Base-by-base conservation (phyloP, 2,888 invertebrate genomes). In the Drymonia ruficornis region DNA sequence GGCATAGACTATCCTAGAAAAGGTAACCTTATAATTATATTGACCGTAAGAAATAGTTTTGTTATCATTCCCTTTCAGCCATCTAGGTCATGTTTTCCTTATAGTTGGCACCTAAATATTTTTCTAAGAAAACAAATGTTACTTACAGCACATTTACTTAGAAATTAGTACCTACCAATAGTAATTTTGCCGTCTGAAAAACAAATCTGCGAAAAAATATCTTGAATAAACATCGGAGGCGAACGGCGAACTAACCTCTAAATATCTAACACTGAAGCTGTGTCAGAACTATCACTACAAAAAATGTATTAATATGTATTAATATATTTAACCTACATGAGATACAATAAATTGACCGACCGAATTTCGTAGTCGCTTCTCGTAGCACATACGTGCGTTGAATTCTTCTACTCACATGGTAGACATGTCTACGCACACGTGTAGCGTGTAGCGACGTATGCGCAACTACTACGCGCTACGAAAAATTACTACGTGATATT, bases 371-470 rank as follows among this genome's bases (percentile, higher is more conserved):
- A 47, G 47, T 47, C 31, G 7, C 2, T 16, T 8, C 34, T 66
- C 78, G 80, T 81, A 82, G 78, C 78, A 53, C 56, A 49, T 55
- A 46, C 45, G 49, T 56, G 66, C 80, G 80, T 80, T 79, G 74
- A 76, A 64, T 56, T 80, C 80, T 81, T 80, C 64, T 59, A 62
- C 67, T 78, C 65, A 64, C 61, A 68, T 65, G 70, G 23, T 69
- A 68, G 61, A 50, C 28, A 53, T 47, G 56, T 56, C 72, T 77
- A 77, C 77, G 76, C 61, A 61, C 46, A 44, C 64, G 65, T 73
- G 72, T 72, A 72, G 70, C 73, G 31, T 59, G 65, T 70, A 68
- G 72, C 69, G 50, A 59, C 68, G 63, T 57, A n/a, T 40, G 69
- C 67, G 58, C 67, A 65, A 57, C 71, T 67, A 69, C 74, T 72